Evolutionary conservation across 2,113 vertebrate species (phyloP), one percentile per base, ranked within the genome.

Genomic region (Indicator indicator): DNA sequence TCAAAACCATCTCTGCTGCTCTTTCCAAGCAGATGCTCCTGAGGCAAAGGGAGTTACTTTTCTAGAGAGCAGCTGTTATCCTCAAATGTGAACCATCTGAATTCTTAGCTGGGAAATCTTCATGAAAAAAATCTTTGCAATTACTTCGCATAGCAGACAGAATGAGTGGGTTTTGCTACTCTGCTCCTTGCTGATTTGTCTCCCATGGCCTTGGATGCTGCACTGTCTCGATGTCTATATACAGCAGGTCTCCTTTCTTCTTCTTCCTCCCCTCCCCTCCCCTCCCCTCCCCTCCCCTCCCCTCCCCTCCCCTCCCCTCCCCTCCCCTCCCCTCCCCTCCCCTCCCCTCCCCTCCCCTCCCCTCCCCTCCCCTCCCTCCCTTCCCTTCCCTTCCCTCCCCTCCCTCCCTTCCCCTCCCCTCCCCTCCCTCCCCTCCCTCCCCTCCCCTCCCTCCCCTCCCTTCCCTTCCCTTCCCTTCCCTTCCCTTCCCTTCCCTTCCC

Each of bases 141-240:
- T 14, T 13, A 2, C 32, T 44, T 58, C 54, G n/a, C 73, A 52
- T 24, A 27, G 44, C 28, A 55, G 32, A 30, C 2, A 24, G n/a
- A 55, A 58, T 1, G 6, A 30, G 5, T 42, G 33, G 2, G 44
- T 42, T 36, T 46, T 1, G 0, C n/a, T 54, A 36, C 27, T n/a
- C 27, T 76, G 32, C 28, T 75, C 54, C 20, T 58, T 3, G 11
- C 48, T 14, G 10, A 1, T 83, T 79, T 40, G 19, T 71, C 40
- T 83, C 30, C 38, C 46, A 36, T 0, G 0, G n/a, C 46, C 52
- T 40, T 18, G 44, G 13, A 14, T 21, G 6, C 74, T 40, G 27
- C 1, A 1, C n/a, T 59, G 5, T 28, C 67, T 81, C 60, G 9
- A 8, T 32, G 15, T 9, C 54, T 6, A 8, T 65, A 75, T 16